phyloP scores from a whole-genome alignment of 2,113 vertebrate genomes.

The Anguilla japonica region DNA sequence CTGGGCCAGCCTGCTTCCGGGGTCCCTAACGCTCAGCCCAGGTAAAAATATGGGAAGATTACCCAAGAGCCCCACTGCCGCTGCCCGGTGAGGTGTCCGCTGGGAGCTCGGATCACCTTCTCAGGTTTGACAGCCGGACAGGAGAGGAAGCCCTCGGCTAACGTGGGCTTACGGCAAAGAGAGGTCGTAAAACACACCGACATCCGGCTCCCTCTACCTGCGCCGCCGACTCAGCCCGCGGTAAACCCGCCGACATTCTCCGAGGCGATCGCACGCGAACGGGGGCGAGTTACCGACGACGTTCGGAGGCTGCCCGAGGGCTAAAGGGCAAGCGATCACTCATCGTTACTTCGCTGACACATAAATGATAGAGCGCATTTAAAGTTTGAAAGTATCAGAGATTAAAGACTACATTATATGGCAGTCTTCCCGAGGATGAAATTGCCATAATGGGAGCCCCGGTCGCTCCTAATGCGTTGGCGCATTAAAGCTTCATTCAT shows the following conservation, averaged over 20 bases:
- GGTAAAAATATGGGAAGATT: background rate
- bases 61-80: background rate
- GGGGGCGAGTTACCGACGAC: too few relatives aligned
- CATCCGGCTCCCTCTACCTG: background rate
- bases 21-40: background rate
- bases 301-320: background rate
- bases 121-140: background rate
- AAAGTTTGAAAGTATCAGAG: constrained; percentile 23
- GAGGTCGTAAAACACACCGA: background rate
- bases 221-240: background rate
- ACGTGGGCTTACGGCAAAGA: background rate
- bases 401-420: constrained; percentile 22
- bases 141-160: background rate
- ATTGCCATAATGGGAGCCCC: constrained; percentile 37
- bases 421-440: constrained; percentile 23
- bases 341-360: constrained; percentile 22
- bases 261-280: background rate
- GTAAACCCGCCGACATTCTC: background rate
- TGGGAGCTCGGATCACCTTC: background rate
- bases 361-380: constrained; percentile 19
- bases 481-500: constrained; percentile 52
- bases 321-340: constrained; percentile 10
- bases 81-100: background rate
- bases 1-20: too few relatives aligned
- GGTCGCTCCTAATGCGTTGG: constrained; percentile 44